phyloP scores from a whole-genome alignment of 2,797 vertebrate genomes.

The Rhinoraja longicauda region DNA sequence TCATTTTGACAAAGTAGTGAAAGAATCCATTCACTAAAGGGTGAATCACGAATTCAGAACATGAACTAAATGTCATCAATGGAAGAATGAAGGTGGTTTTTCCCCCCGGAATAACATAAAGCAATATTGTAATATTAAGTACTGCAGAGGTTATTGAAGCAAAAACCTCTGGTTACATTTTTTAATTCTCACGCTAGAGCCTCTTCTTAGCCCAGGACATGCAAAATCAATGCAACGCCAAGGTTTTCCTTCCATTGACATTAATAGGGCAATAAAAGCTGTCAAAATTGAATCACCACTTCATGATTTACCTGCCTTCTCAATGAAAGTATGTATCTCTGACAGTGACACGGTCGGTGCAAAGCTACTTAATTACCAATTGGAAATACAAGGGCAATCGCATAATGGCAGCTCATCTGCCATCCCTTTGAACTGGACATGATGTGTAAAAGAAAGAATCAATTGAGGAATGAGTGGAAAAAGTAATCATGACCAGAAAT shows the following conservation, averaged over 20 bases:
- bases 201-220: neutral
- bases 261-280: neutral
- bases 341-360: neutral
- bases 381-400: too few species aligned
- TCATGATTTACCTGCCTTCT: neutral
- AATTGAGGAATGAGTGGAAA: neutral
- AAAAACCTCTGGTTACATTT: neutral
- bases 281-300: neutral
- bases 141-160: neutral
- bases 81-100: too few species aligned
- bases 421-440: neutral
- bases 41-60: neutral
- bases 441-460: neutral
- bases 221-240: too few species aligned
- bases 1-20: neutral
- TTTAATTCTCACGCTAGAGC: neutral
- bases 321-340: neutral
- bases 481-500: neutral
- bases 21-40: too few species aligned
- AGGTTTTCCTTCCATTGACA: constrained; percentile 2
- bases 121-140: neutral
- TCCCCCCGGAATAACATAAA: too few species aligned
- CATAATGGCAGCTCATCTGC: neutral
- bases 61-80: too few species aligned
- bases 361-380: neutral